Evolutionary conservation across 2,888 invertebrate genomes (phyloP).

Genomic region (Scaptomyza polygonia): DNA sequence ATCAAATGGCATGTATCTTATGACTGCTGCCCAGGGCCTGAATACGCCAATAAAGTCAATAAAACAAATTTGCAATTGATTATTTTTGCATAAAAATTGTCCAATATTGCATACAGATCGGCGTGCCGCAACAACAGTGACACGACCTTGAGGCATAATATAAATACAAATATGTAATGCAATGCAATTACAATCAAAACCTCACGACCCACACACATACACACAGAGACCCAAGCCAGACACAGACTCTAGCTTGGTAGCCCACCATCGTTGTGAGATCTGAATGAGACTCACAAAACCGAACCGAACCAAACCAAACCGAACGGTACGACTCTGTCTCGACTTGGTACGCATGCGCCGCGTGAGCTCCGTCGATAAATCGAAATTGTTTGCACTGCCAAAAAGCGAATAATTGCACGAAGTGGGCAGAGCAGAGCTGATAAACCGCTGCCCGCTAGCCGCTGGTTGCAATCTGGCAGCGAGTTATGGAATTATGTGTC

Average conservation of each 20-base stretch:
- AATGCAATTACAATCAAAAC: conserved; percentile 78
- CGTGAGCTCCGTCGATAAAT: conserved; percentile 75
- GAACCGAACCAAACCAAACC: background rate
- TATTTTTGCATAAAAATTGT: conserved; percentile 69
- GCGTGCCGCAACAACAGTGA: conserved; percentile 47
- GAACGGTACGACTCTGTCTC: background rate
- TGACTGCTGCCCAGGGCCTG: conserved; percentile 46
- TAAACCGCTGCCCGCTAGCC: conserved; percentile 47
- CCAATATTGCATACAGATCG: conserved; percentile 57
- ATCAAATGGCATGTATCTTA: conserved; percentile 33
- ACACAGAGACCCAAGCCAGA: conserved; percentile 23
- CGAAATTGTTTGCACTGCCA: conserved; percentile 79
- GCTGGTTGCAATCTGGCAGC: conserved; percentile 54
- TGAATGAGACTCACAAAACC: conserved; percentile 5
- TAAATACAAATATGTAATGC: conserved; percentile 74
- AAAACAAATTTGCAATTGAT: conserved; percentile 75
- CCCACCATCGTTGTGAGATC: conserved; percentile 47
- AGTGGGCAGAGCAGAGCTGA: conserved; percentile 64
- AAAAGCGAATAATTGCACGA: conserved; percentile 79
- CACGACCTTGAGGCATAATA: conserved; percentile 74
- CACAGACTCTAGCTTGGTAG: conserved; percentile 28
- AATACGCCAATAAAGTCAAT: conserved; percentile 62
- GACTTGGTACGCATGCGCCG: conserved; percentile 59
- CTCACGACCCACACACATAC: conserved; percentile 72
- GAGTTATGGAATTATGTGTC: conserved; percentile 77